Evolutionary conservation across 2,113 vertebrate genomes (phyloP).

Genomic region (Passer montanus): DNA sequence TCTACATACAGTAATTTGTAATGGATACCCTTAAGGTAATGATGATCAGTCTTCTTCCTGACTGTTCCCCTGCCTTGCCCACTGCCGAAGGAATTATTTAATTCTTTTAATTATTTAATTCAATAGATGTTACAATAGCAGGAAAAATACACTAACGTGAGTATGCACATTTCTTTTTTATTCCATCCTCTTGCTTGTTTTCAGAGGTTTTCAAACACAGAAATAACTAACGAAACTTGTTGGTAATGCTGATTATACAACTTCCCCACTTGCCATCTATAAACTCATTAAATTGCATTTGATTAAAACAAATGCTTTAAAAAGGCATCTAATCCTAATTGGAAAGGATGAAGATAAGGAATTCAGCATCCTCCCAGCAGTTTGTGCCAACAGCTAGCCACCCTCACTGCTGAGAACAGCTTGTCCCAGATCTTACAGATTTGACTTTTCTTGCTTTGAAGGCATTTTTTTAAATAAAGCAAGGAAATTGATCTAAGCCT

Average conservation of each 20-base stretch:
- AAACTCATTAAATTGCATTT: not conserved
- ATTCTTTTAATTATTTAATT: not conserved
- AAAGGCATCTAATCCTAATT: constrained; percentile 10
- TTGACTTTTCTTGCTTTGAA: not conserved
- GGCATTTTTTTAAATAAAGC: not conserved
- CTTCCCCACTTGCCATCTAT: not conserved
- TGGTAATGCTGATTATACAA: not conserved
- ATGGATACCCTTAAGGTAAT: not conserved
- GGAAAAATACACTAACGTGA: not conserved
- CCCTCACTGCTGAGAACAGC: constrained; percentile 4
- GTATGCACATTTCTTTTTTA: not conserved
- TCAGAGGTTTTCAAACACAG: not conserved
- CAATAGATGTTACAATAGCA: not conserved
- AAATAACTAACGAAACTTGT: not conserved
- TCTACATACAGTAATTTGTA: not conserved
- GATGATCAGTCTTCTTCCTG: not conserved
- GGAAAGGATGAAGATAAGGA: constrained; percentile 15
- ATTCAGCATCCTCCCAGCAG: not conserved
- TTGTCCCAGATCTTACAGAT: constrained; percentile 20
- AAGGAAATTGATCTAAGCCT: not conserved
- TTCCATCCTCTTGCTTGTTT: not conserved
- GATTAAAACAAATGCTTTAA: not conserved
- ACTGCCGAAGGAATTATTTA: not conserved
- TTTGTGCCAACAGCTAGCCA: constrained; percentile 1
- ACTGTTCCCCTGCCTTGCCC: accelerated